phyloP scores from a whole-genome alignment of 2,113 vertebrate species.

The Nymphicus hollandicus region DNA sequence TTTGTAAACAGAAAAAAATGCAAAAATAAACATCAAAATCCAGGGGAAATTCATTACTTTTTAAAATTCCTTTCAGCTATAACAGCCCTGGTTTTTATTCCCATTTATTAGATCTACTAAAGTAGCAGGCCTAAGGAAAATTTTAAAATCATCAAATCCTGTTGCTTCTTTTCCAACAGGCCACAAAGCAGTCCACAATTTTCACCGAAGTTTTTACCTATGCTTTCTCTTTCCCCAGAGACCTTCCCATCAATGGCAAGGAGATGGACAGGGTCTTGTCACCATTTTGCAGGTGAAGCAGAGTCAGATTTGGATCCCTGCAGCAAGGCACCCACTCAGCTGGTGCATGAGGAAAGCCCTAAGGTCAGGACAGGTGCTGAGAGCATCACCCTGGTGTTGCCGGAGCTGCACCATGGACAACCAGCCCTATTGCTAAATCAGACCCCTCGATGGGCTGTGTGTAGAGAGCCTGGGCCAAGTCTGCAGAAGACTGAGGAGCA shows the following conservation, averaged over 20 bases:
- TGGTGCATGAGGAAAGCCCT: not conserved
- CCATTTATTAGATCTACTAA: not conserved
- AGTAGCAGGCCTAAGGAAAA: not conserved
- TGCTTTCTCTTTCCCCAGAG: not conserved
- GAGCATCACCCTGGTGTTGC: not conserved
- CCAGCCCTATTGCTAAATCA: not conserved
- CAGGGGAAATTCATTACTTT: not conserved
- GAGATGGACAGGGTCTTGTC: not conserved
- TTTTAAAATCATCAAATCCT: not conserved
- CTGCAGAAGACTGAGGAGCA: not conserved
- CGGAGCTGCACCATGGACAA: not conserved
- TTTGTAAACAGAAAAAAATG: not conserved
- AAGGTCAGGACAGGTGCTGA: not conserved
- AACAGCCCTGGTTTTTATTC: not conserved
- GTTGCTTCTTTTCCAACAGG: not conserved
- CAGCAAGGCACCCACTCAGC: accelerated
- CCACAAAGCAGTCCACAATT: not conserved
- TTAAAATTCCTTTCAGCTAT: not conserved
- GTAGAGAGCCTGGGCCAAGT: not conserved
- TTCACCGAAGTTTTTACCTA: not conserved
- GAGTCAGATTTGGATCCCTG: not conserved
- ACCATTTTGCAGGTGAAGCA: not conserved
- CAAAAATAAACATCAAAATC: not conserved
- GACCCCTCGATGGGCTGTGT: not conserved
- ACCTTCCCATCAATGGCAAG: not conserved